Conservation (phyloP, 2,113 vertebrate species). For the Chlamydotis undulata region DNA sequence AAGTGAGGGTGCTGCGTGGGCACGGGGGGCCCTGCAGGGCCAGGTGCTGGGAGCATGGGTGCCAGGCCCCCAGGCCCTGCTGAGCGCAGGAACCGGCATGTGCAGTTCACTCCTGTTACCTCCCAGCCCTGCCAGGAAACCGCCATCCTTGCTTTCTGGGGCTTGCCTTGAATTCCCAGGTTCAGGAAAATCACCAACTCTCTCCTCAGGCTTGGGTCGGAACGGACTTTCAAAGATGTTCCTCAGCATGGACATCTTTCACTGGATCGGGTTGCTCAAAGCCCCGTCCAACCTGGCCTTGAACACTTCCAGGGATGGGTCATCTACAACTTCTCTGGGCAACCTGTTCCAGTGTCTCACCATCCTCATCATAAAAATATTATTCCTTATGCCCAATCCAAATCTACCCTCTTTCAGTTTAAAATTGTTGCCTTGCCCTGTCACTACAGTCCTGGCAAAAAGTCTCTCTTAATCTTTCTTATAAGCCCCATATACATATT, state of each 20-base stretch:
- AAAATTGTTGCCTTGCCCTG: background rate
- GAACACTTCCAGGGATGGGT: background rate
- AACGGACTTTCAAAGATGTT: background rate
- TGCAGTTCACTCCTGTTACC: background rate
- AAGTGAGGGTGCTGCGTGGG: background rate
- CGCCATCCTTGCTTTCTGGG: rapidly evolving
- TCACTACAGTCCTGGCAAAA: background rate
- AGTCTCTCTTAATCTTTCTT: background rate
- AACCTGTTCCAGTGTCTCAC: background rate
- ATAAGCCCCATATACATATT: rapidly evolving
- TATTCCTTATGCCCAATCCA: background rate
- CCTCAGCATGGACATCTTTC: background rate
- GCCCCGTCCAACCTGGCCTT: rapidly evolving
- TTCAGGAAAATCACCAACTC: background rate
- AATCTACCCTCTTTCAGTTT: background rate
- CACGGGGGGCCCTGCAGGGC: background rate
- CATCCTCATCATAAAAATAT: rapidly evolving
- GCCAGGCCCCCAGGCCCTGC: background rate
- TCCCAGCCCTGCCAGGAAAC: background rate
- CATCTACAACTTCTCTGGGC: background rate
- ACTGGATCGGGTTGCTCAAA: background rate
- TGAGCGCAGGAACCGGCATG: background rate
- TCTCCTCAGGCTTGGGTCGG: background rate
- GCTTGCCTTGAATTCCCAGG: background rate
- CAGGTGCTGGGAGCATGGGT: background rate